Percentiles rank a stretch among this genome's conserved stretches.
phyloP scores from a whole-genome alignment of 2,113 vertebrate species.

The Gymnogyps californianus region DNA sequence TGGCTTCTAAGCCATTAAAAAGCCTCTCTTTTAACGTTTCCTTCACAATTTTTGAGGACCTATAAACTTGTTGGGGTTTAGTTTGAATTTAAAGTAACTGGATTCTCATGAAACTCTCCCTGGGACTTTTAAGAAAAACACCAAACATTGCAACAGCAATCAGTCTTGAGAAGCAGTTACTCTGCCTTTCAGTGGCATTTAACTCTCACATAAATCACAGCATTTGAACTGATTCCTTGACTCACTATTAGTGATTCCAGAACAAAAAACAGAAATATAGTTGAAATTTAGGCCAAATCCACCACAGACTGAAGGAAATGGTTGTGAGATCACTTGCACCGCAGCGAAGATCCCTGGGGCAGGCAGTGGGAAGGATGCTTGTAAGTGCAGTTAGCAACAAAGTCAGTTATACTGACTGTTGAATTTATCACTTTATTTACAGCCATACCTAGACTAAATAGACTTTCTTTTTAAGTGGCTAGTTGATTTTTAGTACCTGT shows the following conservation, averaged over 20 bases:
- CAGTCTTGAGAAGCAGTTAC: conserved; percentile 25
- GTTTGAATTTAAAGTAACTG: conserved; percentile 44
- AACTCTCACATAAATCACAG: conserved; percentile 32
- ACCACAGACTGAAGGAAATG: conserved; percentile 14
- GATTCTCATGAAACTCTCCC: conserved; percentile 39
- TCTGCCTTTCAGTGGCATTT: conserved; percentile 35
- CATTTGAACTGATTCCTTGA: conserved; percentile 29
- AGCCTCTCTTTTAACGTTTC: not conserved
- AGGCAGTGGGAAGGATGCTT: not conserved
- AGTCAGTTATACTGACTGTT: not conserved
- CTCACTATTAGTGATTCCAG: conserved; percentile 18
- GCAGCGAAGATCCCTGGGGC: not conserved
- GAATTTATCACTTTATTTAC: not conserved
- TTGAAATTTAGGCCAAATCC: conserved; percentile 37
- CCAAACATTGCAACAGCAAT: not conserved
- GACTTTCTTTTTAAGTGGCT: not conserved
- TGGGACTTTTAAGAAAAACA: conserved; percentile 52
- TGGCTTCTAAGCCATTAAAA: conserved; percentile 20
- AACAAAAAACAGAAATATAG: conserved; percentile 8
- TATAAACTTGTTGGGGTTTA: conserved; percentile 15
- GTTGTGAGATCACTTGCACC: not conserved
- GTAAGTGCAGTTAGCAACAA: not conserved
- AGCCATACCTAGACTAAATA: not conserved
- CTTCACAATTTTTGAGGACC: conserved; percentile 17
- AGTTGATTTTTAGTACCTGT: not conserved